phyloP scores from a whole-genome alignment of 2,888 invertebrate genomes.

The Gordius sp. region DNA sequence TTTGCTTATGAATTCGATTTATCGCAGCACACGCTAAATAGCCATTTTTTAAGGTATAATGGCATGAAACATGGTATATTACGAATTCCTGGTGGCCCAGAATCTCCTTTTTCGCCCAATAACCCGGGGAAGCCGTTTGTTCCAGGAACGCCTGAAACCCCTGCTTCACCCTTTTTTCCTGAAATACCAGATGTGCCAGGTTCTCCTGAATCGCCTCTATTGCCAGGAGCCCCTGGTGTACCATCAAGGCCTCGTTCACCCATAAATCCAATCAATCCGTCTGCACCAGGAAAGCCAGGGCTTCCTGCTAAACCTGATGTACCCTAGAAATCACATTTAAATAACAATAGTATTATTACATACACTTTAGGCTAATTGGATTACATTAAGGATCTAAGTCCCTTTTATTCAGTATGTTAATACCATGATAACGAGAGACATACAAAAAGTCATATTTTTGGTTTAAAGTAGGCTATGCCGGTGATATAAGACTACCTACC shows the following conservation, averaged over 20 bases:
- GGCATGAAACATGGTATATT: conserved; percentile 18
- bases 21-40: too few species aligned
- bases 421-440: too few species aligned
- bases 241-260: conserved; percentile 33
- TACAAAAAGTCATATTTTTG: too few species aligned
- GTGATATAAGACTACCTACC: too few species aligned
- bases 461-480: too few species aligned
- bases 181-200: conserved; percentile 16
- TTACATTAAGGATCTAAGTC: too few species aligned
- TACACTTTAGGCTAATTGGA: too few species aligned
- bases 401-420: too few species aligned
- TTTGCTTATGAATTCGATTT: too few species aligned
- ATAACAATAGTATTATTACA: too few species aligned
- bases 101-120: conserved; percentile 23
- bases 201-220: conserved; percentile 15
- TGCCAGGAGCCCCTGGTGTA: conserved; percentile 26
- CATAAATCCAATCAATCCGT: conserved; percentile 20
- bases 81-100: conserved; percentile 27
- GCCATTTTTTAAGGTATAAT: too few species aligned
- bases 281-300: conserved; percentile 15
- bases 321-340: not conserved
- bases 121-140: conserved; percentile 35
- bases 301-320: conserved; percentile 9
- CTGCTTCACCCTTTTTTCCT: not conserved
- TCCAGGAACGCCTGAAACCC: conserved; percentile 15